phyloP scores from a whole-genome alignment of 1,140 invertebrate genomes.

The Zelostemma sp. region DNA sequence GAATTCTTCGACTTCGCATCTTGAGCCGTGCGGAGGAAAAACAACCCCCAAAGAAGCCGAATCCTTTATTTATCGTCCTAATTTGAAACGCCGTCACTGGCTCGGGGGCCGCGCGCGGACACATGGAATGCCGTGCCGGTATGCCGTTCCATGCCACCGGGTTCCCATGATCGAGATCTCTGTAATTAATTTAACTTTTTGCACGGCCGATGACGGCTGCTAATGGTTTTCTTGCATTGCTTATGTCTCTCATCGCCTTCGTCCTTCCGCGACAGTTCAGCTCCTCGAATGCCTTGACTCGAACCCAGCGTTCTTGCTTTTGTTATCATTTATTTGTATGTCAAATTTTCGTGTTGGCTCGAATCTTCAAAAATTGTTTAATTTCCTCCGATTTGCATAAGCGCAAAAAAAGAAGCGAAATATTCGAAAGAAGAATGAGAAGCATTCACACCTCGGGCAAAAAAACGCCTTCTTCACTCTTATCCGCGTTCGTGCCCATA shows the following conservation, averaged over 20 bases:
- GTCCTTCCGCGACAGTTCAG: slow-evolving; percentile 45
- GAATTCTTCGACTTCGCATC: slow-evolving; percentile 24
- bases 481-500: not conserved
- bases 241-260: slow-evolving; percentile 52
- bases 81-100: slow-evolving; percentile 60
- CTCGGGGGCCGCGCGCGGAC: slow-evolving; percentile 41
- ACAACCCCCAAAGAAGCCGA: slow-evolving; percentile 29
- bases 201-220: slow-evolving; percentile 61
- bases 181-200: slow-evolving; percentile 71
- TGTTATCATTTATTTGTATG: no score
- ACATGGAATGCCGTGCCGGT: slow-evolving; percentile 55
- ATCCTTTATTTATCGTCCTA: slow-evolving; percentile 64
- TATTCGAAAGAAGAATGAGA: not conserved
- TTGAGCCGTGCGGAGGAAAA: slow-evolving; percentile 17
- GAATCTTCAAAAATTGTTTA: no score
- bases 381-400: no score
- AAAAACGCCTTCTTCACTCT: not conserved
- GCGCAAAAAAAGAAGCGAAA: no score
- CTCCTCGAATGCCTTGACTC: no score
- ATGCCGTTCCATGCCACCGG: slow-evolving; percentile 18
- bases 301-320: no score
- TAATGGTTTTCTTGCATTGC: slow-evolving; percentile 67
- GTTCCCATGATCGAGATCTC: slow-evolving; percentile 48
- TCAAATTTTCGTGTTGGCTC: no score
- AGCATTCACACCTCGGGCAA: not conserved